Conservation (phyloP, 2,113 vertebrate species). For the Arenaria interpres region DNA sequence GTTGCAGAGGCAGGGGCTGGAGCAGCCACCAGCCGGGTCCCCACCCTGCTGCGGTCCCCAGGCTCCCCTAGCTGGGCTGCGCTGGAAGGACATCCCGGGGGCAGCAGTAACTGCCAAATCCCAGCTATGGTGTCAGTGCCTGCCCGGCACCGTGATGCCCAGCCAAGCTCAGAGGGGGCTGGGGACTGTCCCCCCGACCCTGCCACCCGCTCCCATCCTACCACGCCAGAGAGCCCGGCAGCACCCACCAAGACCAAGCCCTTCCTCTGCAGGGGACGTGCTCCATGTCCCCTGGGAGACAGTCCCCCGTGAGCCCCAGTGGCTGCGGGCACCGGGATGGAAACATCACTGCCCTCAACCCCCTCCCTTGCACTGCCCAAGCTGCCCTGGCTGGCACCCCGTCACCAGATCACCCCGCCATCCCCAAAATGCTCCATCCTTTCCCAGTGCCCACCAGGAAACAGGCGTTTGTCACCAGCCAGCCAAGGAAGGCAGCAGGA, state of each 20-base stretch:
- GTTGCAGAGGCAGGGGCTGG: background rate
- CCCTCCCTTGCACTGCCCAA: background rate
- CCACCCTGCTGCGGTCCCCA: background rate
- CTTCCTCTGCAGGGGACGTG: background rate
- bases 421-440: rapidly evolving
- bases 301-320: background rate
- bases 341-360: background rate
- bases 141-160: rapidly evolving
- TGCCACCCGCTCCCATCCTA: rapidly evolving
- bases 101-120: background rate
- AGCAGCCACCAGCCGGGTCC: background rate
- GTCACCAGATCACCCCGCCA: background rate
- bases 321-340: background rate
- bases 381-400: background rate
- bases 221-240: background rate
- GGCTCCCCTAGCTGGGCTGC: background rate
- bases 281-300: background rate
- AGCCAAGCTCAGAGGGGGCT: background rate
- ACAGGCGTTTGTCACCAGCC: background rate
- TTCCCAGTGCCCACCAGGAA: background rate
- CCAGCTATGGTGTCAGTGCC: background rate
- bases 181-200: background rate
- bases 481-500: background rate
- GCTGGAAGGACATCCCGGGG: background rate
- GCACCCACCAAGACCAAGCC: rapidly evolving